Conservation (phyloP, 2,797 vertebrate genomes). For the Molossus molossus region DNA sequence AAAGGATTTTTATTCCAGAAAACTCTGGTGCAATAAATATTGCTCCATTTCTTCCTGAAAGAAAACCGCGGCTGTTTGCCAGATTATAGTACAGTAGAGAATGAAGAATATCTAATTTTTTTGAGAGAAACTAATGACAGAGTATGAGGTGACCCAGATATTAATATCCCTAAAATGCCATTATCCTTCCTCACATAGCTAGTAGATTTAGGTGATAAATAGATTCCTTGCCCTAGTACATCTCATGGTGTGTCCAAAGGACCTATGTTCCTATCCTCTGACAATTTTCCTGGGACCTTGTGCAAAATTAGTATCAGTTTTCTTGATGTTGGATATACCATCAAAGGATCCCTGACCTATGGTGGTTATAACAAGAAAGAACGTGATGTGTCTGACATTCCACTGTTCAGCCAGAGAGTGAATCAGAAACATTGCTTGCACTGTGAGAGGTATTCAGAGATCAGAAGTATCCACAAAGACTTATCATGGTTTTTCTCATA, state of each 20-base stretch:
- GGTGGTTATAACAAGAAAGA: background rate
- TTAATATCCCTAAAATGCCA: background rate
- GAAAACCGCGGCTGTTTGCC: background rate
- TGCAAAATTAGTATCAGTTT: background rate
- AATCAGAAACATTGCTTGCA: background rate
- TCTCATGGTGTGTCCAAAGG: background rate
- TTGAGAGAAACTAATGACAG: background rate
- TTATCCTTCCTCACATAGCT: background rate
- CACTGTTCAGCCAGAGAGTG: background rate
- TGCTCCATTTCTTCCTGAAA: background rate
- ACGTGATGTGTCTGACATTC: background rate
- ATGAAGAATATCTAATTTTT: background rate
- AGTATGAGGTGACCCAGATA: background rate
- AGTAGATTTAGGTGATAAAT: background rate
- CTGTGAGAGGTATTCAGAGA: background rate
- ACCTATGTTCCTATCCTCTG: background rate
- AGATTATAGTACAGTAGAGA: fast-evolving
- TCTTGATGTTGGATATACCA: background rate
- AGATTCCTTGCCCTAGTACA: background rate
- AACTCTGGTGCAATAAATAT: background rate
- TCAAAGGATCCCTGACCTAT: background rate
- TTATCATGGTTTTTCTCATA: background rate
- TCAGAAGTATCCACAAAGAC: background rate
- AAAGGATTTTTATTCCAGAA: background rate
- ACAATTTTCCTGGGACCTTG: background rate